These are phyloP conservation scores for Rotaria socialis DNA, from an alignment of 2,888 invertebrate genomes.

Conservation along the genomic window DNA sequence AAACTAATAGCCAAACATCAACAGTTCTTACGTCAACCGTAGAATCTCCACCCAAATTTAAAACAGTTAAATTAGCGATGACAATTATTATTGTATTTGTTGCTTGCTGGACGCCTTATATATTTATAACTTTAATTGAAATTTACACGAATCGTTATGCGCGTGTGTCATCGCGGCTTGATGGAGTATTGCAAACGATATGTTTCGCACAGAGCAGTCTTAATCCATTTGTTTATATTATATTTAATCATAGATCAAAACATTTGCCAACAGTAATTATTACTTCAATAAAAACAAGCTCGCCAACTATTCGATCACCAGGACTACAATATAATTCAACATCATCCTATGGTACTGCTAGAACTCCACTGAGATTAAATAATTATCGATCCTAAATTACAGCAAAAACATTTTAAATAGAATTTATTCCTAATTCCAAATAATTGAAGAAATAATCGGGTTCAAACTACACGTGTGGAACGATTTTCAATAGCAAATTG, in stretches of 20 bases:
- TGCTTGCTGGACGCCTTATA: constrained; percentile 61
- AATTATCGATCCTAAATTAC: not conserved
- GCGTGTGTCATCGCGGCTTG: constrained; percentile 48
- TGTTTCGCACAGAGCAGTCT: constrained; percentile 33
- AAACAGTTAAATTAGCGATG: constrained; percentile 60
- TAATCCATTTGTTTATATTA: constrained; percentile 19
- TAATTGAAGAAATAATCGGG: no score
- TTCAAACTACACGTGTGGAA: no score
- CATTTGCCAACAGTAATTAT: not conserved
- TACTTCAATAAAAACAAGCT: not conserved
- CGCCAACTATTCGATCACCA: not conserved
- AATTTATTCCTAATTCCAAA: no score
- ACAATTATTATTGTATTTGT: constrained; percentile 61
- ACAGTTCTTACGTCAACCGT: not conserved
- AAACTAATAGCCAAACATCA: not conserved
- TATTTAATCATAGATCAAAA: not conserved
- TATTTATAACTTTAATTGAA: constrained; percentile 58
- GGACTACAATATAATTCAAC: not conserved
- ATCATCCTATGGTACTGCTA: not conserved
- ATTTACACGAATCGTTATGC: constrained; percentile 51
- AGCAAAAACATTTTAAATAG: not conserved
- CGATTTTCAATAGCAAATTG: no score
- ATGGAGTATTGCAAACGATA: constrained; percentile 14
- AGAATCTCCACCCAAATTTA: constrained; percentile 57
- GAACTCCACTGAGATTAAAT: not conserved